Base-by-base conservation (phyloP, 53 echinoderm and acorn worm genomes). In the Paracentrotus lividus region DNA sequence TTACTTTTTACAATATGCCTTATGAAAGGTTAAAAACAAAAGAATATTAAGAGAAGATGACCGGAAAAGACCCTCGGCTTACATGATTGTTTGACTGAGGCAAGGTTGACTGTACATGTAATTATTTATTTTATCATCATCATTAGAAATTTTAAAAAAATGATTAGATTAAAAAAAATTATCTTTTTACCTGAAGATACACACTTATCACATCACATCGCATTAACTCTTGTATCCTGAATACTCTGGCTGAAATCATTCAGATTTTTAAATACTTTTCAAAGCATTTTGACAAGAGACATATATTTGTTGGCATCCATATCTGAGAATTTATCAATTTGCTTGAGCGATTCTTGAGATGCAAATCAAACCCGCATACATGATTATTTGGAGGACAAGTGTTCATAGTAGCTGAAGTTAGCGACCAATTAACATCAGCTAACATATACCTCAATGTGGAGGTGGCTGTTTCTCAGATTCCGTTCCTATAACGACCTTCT, bases 401-500 rank as follows among this genome's bases (percentile, higher is more conserved):
- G 40, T 40, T 40, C 72, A 72, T 72, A 20, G 40, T 40, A 38
- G 72, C 38, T 72, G 40, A 40, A 5, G 16, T 72, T 40, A 72
- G 81, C 27, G 23, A 76, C 42, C 23, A 76, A 76, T 36, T 26
- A 45, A 55, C 87, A 34, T 54, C 86, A 31, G 33, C 45, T n/a
- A n/a, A n/a, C n/a, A n/a, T n/a, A 66, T 68, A 26, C 67, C 87
- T 94, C 93, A 94, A 6, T 92, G 92, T 16, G 86, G 45, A 40
- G 97, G 99, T 43, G 94, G 38, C 42, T 96, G 90, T 88, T 96
- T 95, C 93, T 97, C 97, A 42, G 93, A 56, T 15, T 93, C 76
- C n/a, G 99, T 99, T n/a, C 93, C 97, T 43, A 99, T 90, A 16
- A 99, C 93, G 10, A 90, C 94, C 60, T 84, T 95, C 52, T 97